Percentiles rank a stretch among this genome's conserved stretches.
Evolutionary conservation across 1,140 invertebrate genomes (phyloP).

Genomic region (Euwallacea fornicatus): DNA sequence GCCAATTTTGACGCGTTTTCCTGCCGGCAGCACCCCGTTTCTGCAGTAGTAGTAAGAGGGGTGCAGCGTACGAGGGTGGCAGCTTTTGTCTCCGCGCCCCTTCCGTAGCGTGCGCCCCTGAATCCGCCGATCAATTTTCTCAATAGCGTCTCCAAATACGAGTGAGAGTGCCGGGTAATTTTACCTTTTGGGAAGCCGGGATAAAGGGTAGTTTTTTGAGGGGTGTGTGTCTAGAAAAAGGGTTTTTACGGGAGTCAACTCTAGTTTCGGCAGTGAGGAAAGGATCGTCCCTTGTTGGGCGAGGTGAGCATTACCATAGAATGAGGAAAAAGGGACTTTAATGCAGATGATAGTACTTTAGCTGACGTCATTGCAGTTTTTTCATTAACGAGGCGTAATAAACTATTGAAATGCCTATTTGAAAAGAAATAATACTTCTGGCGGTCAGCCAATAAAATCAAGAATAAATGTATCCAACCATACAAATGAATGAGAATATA

Average conservation of each 20-base stretch:
- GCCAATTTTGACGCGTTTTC: slow-evolving; percentile 17
- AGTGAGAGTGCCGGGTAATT: slow-evolving; percentile 13
- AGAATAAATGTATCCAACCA: not conserved
- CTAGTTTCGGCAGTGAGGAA: not conserved
- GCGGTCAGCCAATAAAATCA: not conserved
- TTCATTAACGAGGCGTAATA: not conserved
- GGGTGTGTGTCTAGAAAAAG: not conserved
- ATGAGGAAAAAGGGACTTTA: not conserved
- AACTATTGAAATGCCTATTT: too few species aligned
- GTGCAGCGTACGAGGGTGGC: slow-evolving; percentile 26
- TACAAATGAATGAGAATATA: not conserved
- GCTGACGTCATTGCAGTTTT: not conserved
- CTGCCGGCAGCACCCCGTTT: slow-evolving; percentile 1
- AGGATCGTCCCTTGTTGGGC: slow-evolving; percentile 33
- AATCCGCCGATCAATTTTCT: slow-evolving; percentile 28
- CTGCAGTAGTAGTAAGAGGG: slow-evolving; percentile 20
- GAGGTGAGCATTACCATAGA: slow-evolving; percentile 17
- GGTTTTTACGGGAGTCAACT: not conserved
- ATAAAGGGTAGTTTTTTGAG: slow-evolving; percentile 2
- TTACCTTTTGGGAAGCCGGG: slow-evolving; percentile 5
- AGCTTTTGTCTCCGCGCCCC: slow-evolving; percentile 16
- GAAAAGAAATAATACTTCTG: too few species aligned
- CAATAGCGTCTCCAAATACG: slow-evolving; percentile 18
- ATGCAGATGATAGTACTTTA: not conserved
- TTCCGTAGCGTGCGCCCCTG: slow-evolving; percentile 27